Conservation (phyloP, 1,140 invertebrate species). For the fruit fly (Drosophila melanogaster) region DNA sequence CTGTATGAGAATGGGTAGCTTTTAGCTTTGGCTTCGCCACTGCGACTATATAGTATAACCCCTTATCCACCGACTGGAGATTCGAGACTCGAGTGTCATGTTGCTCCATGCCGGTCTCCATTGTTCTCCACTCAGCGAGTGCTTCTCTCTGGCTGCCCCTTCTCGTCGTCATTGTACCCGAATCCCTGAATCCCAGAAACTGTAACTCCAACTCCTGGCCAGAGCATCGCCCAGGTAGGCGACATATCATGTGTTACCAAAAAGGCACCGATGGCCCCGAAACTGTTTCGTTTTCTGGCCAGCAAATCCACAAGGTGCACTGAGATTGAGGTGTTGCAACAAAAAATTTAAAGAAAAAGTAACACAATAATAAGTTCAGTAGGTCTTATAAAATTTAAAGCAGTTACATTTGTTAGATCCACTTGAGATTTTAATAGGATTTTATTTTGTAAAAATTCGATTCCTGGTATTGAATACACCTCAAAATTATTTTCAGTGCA, state of each 20-base stretch:
- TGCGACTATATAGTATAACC: conserved; percentile 10
- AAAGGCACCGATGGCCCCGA: conserved; percentile 59
- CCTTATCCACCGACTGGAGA: conserved; percentile 33
- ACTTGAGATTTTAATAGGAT: too few relatives aligned
- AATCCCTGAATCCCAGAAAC: conserved; percentile 29
- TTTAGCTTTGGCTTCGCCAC: conserved; percentile 34
- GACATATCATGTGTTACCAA: conserved; percentile 79
- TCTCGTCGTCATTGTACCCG: neutral
- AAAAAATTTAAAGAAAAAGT: neutral
- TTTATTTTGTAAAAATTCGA: neutral
- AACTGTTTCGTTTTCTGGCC: conserved; percentile 49
- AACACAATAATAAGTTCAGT: neutral
- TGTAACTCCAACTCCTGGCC: conserved; percentile 25
- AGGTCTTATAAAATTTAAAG: neutral
- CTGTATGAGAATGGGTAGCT: conserved; percentile 20
- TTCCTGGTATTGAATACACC: too few relatives aligned
- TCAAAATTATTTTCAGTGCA: conserved; percentile 1
- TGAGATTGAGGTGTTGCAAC: neutral
- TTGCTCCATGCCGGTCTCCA: conserved; percentile 45
- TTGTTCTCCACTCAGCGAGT: conserved; percentile 43
- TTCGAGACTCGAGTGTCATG: conserved; percentile 43
- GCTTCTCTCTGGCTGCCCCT: conserved; percentile 2
- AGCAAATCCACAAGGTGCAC: conserved; percentile 36
- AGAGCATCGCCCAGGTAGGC: conserved; percentile 64
- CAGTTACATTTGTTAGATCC: neutral